phyloP scores from a whole-genome alignment of 2,888 invertebrate genomes.

The Lordiphosa andalusiaca region DNA sequence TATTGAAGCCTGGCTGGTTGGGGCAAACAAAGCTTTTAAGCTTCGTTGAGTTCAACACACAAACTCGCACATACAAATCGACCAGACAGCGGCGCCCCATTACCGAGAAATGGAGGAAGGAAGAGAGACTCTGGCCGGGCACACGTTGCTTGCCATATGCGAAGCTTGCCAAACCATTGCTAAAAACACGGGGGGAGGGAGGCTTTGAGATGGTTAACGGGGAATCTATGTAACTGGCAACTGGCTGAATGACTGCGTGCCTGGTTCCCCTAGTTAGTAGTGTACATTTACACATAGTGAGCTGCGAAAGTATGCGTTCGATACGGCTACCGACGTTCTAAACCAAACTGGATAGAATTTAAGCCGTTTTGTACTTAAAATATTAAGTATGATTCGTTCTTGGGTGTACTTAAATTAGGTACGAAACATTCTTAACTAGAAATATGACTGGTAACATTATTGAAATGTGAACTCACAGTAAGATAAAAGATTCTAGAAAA shows the following conservation, averaged over 20 bases:
- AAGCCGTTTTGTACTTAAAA: no score
- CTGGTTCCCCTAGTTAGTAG: constrained; percentile 4
- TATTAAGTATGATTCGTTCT: no score
- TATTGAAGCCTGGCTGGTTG: constrained; percentile 56
- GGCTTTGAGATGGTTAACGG: constrained; percentile 10
- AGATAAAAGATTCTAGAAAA: no score
- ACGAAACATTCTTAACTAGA: no score
- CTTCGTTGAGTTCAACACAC: constrained; percentile 58
- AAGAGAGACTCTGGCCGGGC: constrained; percentile 28
- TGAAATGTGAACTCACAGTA: no score
- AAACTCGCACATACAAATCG: constrained; percentile 15
- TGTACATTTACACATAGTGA: constrained; percentile 21
- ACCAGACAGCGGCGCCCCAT: not conserved
- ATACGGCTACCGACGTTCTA: no score
- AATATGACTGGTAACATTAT: no score
- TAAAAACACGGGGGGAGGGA: constrained; percentile 1
- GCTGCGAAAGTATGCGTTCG: not conserved
- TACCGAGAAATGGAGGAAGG: not conserved
- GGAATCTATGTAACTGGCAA: constrained; percentile 15
- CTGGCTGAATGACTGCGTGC: constrained; percentile 29
- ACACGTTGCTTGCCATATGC: constrained; percentile 59
- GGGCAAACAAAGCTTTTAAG: constrained; percentile 71
- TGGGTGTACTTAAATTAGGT: no score
- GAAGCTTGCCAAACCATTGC: constrained; percentile 19
- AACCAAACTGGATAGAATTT: no score